Conservation (phyloP, 2,113 vertebrate genomes). For the Numida meleagris region DNA sequence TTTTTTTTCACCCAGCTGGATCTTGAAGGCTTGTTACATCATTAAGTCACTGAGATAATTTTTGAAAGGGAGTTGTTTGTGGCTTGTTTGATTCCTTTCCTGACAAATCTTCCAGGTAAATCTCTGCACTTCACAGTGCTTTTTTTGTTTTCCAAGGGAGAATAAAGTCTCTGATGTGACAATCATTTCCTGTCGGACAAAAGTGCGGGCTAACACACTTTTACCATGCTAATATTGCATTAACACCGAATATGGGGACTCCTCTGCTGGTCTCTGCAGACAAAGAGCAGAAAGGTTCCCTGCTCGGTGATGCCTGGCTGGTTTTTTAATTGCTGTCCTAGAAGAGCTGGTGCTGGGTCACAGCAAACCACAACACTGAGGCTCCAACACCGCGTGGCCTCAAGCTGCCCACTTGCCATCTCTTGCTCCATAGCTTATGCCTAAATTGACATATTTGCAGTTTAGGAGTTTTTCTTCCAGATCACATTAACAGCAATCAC, state of each 20-base stretch:
- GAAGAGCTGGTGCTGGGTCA: rapidly evolving
- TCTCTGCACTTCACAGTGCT: neutral
- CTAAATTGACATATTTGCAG: neutral
- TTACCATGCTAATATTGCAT: rapidly evolving
- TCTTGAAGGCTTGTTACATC: conserved; percentile 29
- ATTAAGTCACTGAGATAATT: conserved; percentile 27
- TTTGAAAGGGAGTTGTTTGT: neutral
- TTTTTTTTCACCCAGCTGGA: conserved; percentile 29
- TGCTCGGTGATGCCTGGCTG: rapidly evolving
- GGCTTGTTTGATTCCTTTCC: conserved; percentile 12
- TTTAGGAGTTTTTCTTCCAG: neutral
- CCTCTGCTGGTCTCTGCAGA: rapidly evolving
- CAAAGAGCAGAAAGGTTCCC: neutral
- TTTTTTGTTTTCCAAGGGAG: neutral
- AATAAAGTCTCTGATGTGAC: neutral
- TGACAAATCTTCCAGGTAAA: conserved; percentile 25
- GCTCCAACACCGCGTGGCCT: neutral
- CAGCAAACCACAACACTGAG: rapidly evolving
- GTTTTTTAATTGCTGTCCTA: neutral
- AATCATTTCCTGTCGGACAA: neutral
- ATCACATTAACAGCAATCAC: neutral
- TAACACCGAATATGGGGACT: rapidly evolving
- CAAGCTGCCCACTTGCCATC: rapidly evolving
- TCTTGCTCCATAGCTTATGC: neutral
- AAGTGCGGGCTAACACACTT: rapidly evolving